Base-by-base conservation (phyloP, 2,113 vertebrate genomes). In the Chaenogobius annularis region DNA sequence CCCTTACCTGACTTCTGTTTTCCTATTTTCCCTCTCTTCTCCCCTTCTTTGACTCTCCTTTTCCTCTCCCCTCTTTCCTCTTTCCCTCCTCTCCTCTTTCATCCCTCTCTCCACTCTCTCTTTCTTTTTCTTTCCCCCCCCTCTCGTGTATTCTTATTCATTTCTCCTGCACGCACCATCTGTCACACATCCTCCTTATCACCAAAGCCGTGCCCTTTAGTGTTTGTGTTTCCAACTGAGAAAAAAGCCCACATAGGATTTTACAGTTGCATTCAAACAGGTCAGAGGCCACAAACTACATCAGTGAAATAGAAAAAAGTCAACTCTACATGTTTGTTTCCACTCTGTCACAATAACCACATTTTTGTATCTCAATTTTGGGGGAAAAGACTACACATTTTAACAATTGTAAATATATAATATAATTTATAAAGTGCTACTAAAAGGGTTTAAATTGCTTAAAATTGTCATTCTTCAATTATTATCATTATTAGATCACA, bases 81-180 rank as follows among this genome's bases (percentile, higher is more conserved):
- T 7, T 19, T 15, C 50, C 4, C 17, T n/a, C 4, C 1, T n/a
- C 7, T 4, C 19, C 17, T 52, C 54, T 22, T 12, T 22, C 20
- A 3, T 10, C 19, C 1, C 3, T 15, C 50, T 1, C 17, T n/a
- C 85, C 20, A 7, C 20, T 12, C 10, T 23, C 20, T 9, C 10
- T 11, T 4, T 20, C 9, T 2, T 23, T 1, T 9, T 22, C 7
- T 35, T 14, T 61, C 79, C 77, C 85, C 80, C 78, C 75, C 78
- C 88, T 87, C 85, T 86, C 82, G 82, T 88, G 77, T 85, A 84
- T 88, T 92, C 80, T 84, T 86, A 86, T 86, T 87, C 86, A 80
- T 68, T 79, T 87, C 88, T 79, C 80, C 84, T 56, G 81, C 79
- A 80, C 83, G 81, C 79, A 78, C 84, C 89, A 88, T 90, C 89